These are phyloP conservation scores for Drosophila repletoides DNA, from an alignment of 1,140 invertebrate species.

Conservation along the genomic window DNA sequence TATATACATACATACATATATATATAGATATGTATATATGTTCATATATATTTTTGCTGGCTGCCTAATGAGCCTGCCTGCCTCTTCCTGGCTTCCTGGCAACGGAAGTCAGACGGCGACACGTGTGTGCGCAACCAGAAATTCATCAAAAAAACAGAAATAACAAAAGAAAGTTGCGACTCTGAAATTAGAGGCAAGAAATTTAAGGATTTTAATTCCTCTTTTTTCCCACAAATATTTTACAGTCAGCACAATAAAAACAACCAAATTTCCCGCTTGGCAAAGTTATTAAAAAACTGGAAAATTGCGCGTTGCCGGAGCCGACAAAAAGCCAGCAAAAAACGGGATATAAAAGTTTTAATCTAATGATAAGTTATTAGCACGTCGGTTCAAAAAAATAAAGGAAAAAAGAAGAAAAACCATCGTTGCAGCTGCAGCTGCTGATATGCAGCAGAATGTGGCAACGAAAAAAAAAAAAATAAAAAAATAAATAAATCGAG, in stretches of 20 bases:
- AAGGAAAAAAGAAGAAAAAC: background rate
- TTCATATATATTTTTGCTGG: slow-evolving; percentile 21
- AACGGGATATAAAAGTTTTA: slow-evolving; percentile 54
- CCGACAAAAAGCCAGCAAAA: slow-evolving; percentile 25
- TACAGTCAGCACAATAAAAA: slow-evolving; percentile 8
- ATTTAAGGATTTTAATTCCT: background rate
- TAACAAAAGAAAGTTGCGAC: slow-evolving; percentile 32
- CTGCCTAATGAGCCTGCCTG: slow-evolving; percentile 57
- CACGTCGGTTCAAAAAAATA: slow-evolving; percentile 16
- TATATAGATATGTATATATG: background rate
- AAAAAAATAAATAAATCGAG: too few species aligned
- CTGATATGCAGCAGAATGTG: slow-evolving; percentile 16
- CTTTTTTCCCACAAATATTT: background rate
- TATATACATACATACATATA: background rate
- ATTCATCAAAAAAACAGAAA: slow-evolving; percentile 38
- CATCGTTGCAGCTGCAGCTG: slow-evolving; percentile 3
- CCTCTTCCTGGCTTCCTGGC: slow-evolving; percentile 36
- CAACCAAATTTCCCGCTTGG: slow-evolving; percentile 13
- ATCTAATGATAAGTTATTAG: slow-evolving; percentile 70
- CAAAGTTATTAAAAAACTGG: slow-evolving; percentile 42
- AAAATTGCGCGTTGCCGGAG: slow-evolving; percentile 1
- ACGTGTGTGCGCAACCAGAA: slow-evolving; percentile 61
- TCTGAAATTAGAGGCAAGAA: slow-evolving; percentile 10
- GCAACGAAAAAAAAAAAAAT: background rate
- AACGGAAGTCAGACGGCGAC: slow-evolving; percentile 55